phyloP scores from a whole-genome alignment of 2,888 invertebrate genomes.

The Strigamia maritima region DNA sequence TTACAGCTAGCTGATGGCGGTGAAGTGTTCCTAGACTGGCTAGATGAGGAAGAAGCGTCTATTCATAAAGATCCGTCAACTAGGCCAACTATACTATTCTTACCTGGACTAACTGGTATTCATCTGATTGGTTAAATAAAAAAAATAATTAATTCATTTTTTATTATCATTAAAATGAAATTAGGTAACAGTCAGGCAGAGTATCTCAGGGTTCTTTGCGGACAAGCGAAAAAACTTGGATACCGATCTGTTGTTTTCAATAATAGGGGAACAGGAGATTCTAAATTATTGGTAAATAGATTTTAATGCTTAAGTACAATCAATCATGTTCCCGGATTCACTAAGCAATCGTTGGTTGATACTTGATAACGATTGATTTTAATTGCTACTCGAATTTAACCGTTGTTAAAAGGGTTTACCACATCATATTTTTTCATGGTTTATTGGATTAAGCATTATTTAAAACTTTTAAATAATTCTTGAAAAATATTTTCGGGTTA shows the following conservation, averaged over 20 bases:
- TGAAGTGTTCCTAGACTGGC: constrained; percentile 12
- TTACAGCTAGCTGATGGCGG: constrained; percentile 4
- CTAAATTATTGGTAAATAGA: background rate
- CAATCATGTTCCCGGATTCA: too few relatives aligned
- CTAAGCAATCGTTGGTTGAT: too few relatives aligned
- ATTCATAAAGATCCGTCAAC: constrained; percentile 17
- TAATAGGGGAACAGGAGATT: background rate
- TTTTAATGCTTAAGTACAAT: too few relatives aligned
- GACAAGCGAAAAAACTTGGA: constrained; percentile 15
- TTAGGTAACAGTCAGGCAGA: constrained; percentile 33
- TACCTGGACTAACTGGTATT: constrained; percentile 16
- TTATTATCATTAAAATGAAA: background rate
- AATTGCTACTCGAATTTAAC: too few relatives aligned
- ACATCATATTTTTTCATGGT: too few relatives aligned
- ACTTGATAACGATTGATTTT: too few relatives aligned
- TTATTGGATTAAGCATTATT: too few relatives aligned
- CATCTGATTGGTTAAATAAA: background rate
- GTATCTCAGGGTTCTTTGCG: background rate
- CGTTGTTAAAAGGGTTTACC: too few relatives aligned
- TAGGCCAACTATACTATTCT: constrained; percentile 26
- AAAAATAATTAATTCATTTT: background rate
- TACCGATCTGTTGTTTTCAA: constrained; percentile 10
- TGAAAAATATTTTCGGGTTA: too few relatives aligned
- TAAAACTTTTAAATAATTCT: too few relatives aligned
- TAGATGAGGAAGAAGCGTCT: constrained; percentile 8